Evolutionary conservation across 1,140 invertebrate genomes (phyloP).

Genomic region (Panonychus citri): DNA sequence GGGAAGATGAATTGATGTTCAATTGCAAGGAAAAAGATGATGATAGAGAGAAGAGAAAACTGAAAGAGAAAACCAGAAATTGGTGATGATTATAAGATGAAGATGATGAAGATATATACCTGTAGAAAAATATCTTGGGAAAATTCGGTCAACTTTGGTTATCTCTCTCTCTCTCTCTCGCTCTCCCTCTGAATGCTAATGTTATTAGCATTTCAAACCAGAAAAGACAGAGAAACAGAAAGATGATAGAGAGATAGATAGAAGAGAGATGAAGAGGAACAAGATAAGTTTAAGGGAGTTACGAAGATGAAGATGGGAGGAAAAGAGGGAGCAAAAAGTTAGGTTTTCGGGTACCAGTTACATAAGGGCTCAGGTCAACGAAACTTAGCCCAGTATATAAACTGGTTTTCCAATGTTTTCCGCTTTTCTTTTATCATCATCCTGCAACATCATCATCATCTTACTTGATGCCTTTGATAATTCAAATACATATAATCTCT

Average conservation of each 20-base stretch:
- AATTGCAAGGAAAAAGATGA: not conserved
- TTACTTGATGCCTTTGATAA: not conserved
- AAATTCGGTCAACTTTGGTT: too few species aligned
- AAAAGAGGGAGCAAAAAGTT: not conserved
- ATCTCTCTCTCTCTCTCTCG: too few species aligned
- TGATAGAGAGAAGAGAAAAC: not conserved
- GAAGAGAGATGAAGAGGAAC: too few species aligned
- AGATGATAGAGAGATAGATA: too few species aligned
- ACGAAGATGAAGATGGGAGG: not conserved
- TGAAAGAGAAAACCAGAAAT: not conserved
- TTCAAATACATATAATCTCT: not conserved
- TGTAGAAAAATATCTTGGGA: not conserved
- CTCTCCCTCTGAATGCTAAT: too few species aligned
- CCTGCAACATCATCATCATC: not conserved
- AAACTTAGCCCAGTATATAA: not conserved
- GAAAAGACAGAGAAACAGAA: too few species aligned
- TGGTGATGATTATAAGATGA: not conserved
- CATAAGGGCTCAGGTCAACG: too few species aligned
- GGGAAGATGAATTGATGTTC: not conserved
- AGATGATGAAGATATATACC: not conserved
- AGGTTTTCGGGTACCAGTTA: not conserved
- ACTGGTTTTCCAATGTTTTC: not conserved
- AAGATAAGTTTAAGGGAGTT: not conserved
- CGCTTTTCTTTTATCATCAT: not conserved
- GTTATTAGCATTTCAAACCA: too few species aligned